A percentile compares a stretch with the other conserved stretches of the same genome.
Conservation (phyloP, 2,113 vertebrate genomes). For the Sceloporus undulatus region DNA sequence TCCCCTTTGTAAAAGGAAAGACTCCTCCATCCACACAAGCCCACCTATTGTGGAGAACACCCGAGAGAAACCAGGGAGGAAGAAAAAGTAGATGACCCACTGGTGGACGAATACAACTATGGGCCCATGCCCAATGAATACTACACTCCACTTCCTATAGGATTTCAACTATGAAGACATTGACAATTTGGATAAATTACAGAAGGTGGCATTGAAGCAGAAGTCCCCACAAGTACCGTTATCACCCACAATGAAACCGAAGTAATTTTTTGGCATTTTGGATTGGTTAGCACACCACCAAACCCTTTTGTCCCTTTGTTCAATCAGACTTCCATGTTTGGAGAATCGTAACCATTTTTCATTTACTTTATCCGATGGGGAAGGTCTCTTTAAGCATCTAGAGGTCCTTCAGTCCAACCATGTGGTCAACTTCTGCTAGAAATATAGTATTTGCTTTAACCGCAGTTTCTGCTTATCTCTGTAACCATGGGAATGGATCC, state of each 20-base stretch:
- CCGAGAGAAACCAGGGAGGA: constrained; percentile 7
- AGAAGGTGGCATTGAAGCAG: constrained; percentile 48
- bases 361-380: no score
- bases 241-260: constrained; percentile 66
- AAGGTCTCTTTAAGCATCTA: no score
- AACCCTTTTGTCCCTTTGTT: no score
- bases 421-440: no score
- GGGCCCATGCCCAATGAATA: constrained; percentile 75
- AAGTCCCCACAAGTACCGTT: constrained; percentile 62
- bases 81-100: constrained; percentile 52
- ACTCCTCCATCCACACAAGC: constrained; percentile 51
- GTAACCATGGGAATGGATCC: no score
- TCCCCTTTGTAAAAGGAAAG: constrained; percentile 56
- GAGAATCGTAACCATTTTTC: no score
- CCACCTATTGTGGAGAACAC: constrained; percentile 27
- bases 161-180: constrained; percentile 74
- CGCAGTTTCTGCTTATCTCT: no score
- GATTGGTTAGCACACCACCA: no score
- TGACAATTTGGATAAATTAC: constrained; percentile 58
- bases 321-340: no score
- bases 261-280: constrained; percentile 62
- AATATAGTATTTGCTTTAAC: no score
- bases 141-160: constrained; percentile 74
- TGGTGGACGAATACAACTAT: constrained; percentile 78
- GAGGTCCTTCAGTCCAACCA: no score